phyloP scores from a whole-genome alignment of 2,888 invertebrate genomes.

The Drosophila paracracens region DNA sequence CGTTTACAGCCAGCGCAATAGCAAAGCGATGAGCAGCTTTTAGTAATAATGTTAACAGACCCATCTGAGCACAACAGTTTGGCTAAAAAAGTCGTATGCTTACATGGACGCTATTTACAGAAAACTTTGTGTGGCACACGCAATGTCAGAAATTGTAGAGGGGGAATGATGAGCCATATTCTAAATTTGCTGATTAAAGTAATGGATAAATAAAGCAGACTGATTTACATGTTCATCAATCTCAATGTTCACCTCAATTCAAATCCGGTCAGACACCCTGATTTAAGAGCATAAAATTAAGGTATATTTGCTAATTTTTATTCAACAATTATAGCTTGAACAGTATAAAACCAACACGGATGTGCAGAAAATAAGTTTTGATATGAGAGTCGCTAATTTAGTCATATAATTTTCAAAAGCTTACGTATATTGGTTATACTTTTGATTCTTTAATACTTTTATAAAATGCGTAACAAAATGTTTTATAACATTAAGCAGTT shows the following conservation, averaged over 20 bases:
- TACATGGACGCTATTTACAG: background rate
- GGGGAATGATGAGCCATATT: background rate
- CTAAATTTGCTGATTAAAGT: background rate
- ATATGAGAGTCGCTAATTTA: background rate
- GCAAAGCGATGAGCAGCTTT: too few species aligned
- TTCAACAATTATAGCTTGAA: background rate
- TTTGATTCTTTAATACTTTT: conserved; percentile 57
- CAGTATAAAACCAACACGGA: background rate
- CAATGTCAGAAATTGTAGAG: background rate
- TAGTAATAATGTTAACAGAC: too few species aligned
- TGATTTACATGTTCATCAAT: background rate
- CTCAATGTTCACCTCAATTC: background rate
- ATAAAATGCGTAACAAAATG: conserved; percentile 37
- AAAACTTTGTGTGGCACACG: background rate
- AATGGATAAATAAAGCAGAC: background rate
- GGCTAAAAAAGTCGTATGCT: too few species aligned
- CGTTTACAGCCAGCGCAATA: too few species aligned
- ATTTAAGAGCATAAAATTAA: background rate
- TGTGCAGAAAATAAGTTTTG: background rate
- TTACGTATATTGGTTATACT: background rate
- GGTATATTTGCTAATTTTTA: background rate
- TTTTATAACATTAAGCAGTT: conserved; percentile 38
- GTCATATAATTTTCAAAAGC: background rate
- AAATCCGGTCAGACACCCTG: background rate
- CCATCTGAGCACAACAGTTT: too few species aligned